Conservation (phyloP, 2,888 invertebrate genomes). For the Cordilura impudica region DNA sequence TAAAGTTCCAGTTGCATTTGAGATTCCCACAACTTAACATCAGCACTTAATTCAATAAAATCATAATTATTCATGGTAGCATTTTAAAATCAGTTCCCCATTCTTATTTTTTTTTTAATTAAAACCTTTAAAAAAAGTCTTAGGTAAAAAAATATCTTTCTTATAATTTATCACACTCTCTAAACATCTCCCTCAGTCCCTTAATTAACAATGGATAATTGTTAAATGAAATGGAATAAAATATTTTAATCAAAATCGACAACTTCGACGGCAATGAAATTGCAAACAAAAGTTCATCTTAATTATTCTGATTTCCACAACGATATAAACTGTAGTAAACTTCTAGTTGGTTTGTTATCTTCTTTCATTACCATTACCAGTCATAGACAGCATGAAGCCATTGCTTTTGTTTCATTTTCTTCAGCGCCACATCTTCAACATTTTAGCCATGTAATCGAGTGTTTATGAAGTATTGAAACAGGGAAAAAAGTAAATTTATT, state of each 20-base stretch:
- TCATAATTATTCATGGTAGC: background rate
- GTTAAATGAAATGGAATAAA: constrained; percentile 19
- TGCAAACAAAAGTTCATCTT: background rate
- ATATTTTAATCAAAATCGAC: background rate
- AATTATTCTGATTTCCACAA: background rate
- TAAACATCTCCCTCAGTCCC: background rate
- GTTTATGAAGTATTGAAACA: background rate
- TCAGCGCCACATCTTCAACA: background rate
- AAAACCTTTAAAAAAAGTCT: no score
- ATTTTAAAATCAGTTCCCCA: background rate
- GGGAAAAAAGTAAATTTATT: background rate
- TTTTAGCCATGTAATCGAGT: background rate
- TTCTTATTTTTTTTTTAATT: background rate
- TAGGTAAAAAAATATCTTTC: background rate
- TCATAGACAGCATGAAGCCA: background rate
- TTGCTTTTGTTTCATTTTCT: background rate
- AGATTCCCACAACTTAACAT: background rate
- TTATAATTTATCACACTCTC: background rate
- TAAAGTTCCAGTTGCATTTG: no score
- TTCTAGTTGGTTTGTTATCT: background rate
- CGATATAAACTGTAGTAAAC: background rate
- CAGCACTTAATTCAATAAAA: background rate
- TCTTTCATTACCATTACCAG: background rate
- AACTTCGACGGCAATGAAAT: background rate
- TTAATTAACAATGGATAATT: background rate